phyloP scores from a whole-genome alignment of 2,113 vertebrate species.

The Vireo altiloquus region DNA sequence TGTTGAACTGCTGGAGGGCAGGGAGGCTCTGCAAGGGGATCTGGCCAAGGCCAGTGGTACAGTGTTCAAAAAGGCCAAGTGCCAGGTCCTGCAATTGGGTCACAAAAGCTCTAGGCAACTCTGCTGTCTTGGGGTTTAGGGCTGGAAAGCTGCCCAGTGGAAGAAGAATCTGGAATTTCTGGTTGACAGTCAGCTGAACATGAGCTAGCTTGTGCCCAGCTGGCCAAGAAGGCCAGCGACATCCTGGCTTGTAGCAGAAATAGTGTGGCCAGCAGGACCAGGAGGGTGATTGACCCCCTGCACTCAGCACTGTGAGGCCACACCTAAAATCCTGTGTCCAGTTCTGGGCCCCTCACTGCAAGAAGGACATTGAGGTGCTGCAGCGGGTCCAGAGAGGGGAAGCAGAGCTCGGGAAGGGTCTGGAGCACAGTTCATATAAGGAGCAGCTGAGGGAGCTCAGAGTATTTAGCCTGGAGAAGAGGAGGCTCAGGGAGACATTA shows the following conservation, averaged over 20 bases:
- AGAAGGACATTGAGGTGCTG: background rate
- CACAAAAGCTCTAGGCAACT: background rate
- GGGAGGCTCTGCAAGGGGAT: background rate
- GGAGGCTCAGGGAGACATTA: accelerated
- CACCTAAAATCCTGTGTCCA: background rate
- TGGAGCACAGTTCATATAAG: background rate
- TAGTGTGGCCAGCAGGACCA: background rate
- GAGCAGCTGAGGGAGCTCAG: background rate
- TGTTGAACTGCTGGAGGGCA: background rate
- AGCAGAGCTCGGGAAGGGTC: background rate
- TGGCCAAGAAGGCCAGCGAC: background rate
- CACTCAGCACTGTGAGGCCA: background rate
- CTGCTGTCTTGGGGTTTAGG: too few species aligned
- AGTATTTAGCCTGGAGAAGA: background rate
- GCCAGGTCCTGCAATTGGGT: background rate
- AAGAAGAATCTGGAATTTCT: background rate
- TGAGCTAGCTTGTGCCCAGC: background rate
- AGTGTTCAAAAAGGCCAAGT: background rate
- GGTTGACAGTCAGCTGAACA: too few species aligned
- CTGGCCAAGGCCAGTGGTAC: background rate
- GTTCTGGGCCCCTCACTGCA: too few species aligned
- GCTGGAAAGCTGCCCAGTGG: accelerated
- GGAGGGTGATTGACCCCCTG: background rate
- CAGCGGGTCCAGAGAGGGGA: accelerated
- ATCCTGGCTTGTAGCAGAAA: background rate